Evolutionary conservation across 2,888 invertebrate genomes (phyloP).

Genomic region (Agriopis leucophaearia): DNA sequence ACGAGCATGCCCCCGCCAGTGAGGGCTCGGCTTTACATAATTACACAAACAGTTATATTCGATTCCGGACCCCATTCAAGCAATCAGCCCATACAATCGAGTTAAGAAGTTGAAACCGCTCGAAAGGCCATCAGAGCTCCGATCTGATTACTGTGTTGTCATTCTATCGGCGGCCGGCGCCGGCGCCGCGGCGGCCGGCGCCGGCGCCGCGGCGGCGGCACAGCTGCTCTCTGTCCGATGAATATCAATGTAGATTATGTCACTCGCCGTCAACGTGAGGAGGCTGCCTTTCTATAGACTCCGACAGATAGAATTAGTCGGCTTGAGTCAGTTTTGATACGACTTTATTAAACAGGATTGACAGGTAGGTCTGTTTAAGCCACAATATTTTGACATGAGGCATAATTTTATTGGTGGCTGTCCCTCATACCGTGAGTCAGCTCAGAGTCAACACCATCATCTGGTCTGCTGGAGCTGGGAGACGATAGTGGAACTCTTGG

Average conservation of each 20-base stretch:
- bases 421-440: too few relatives aligned
- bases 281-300: slow-evolving; percentile 56
- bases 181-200: slow-evolving; percentile 37
- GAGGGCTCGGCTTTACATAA: not conserved
- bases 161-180: slow-evolving; percentile 59
- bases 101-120: slow-evolving; percentile 68
- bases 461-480: too few relatives aligned
- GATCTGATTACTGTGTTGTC: slow-evolving; percentile 69
- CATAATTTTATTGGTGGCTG: too few relatives aligned
- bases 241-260: slow-evolving; percentile 64
- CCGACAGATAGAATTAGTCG: slow-evolving; percentile 45
- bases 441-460: too few relatives aligned
- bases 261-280: slow-evolving; percentile 56
- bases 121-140: slow-evolving; percentile 57
- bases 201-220: slow-evolving; percentile 37
- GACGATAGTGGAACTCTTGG: too few relatives aligned
- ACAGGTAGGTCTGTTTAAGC: not conserved
- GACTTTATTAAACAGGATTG: not conserved
- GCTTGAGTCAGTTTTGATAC: slow-evolving; percentile 33
- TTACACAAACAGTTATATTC: too few relatives aligned
- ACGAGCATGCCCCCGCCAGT: too few relatives aligned
- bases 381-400: too few relatives aligned
- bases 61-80: slow-evolving; percentile 7
- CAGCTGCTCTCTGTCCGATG: slow-evolving; percentile 36
- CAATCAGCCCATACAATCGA: slow-evolving; percentile 41